phyloP scores from a whole-genome alignment of 2,888 invertebrate species.

The Campopleginae sp. region DNA sequence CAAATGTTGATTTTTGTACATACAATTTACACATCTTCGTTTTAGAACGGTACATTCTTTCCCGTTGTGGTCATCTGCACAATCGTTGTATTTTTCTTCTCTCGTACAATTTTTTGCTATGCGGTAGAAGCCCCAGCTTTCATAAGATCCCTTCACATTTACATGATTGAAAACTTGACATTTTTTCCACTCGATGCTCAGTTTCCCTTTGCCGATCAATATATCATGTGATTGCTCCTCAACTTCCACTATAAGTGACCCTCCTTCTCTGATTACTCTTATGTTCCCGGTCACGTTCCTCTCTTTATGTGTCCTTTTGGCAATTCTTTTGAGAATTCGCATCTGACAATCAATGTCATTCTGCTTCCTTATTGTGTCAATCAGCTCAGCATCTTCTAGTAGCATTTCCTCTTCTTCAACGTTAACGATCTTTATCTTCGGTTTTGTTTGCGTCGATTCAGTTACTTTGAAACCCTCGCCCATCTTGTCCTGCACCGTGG shows the following conservation, averaged over 20 bases:
- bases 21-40: slow-evolving; percentile 60
- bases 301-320: not conserved
- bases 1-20: slow-evolving; percentile 12
- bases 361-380: slow-evolving; percentile 15
- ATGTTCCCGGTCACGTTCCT: not conserved
- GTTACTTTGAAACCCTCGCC: slow-evolving; percentile 27
- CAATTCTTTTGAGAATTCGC: slow-evolving; percentile 30
- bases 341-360: slow-evolving; percentile 23
- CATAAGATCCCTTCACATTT: slow-evolving; percentile 48
- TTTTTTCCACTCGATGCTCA: not conserved
- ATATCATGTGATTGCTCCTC: slow-evolving; percentile 8
- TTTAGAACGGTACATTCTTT: slow-evolving; percentile 41
- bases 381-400: not conserved
- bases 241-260: slow-evolving; percentile 3
- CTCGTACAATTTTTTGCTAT: slow-evolving; percentile 60
- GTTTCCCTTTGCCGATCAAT: not conserved
- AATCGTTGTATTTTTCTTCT: slow-evolving; percentile 56
- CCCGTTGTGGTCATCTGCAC: slow-evolving; percentile 50
- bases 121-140: slow-evolving; percentile 61
- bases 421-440: slow-evolving; percentile 1
- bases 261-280: not conserved
- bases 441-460: slow-evolving; percentile 12
- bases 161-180: slow-evolving; percentile 24
- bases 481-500: slow-evolving; percentile 2
- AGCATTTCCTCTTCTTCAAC: not conserved